These are phyloP conservation scores for Lophura nycthemera DNA, from an alignment of 2,113 vertebrate genomes.

Conservation along the genomic window DNA sequence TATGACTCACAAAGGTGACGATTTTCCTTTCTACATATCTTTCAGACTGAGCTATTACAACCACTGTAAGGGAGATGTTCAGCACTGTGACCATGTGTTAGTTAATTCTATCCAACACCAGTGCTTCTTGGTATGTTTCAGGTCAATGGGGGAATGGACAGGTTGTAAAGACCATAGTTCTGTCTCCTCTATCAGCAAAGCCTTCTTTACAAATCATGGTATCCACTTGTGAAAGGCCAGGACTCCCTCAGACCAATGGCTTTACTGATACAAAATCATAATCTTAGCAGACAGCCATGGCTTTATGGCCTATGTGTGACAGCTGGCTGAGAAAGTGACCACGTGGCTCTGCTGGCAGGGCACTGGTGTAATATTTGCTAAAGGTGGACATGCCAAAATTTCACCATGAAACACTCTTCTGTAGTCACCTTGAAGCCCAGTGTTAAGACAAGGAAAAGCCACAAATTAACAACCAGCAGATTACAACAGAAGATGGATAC, in stretches of 20 bases:
- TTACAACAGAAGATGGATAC: neutral
- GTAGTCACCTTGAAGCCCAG: neutral
- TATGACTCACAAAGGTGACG: neutral
- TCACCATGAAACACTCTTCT: neutral
- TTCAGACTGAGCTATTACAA: neutral
- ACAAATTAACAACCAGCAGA: neutral
- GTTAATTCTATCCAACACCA: neutral
- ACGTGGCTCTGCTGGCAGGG: neutral
- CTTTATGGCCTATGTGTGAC: neutral
- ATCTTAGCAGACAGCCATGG: neutral
- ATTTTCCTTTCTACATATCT: neutral
- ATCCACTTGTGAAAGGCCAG: neutral
- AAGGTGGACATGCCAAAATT: neutral
- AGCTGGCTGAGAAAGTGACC: neutral
- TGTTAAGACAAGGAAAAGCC: neutral
- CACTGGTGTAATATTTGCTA: neutral
- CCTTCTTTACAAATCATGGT: neutral
- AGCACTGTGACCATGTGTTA: neutral
- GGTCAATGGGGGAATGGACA: neutral
- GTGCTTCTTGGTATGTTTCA: neutral
- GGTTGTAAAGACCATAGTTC: neutral
- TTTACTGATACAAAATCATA: neutral
- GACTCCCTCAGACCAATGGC: neutral
- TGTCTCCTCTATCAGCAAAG: neutral
- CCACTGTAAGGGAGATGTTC: neutral